Evolutionary conservation across 1,140 invertebrate species (phyloP).

Genomic region (Heliconius congener): DNA sequence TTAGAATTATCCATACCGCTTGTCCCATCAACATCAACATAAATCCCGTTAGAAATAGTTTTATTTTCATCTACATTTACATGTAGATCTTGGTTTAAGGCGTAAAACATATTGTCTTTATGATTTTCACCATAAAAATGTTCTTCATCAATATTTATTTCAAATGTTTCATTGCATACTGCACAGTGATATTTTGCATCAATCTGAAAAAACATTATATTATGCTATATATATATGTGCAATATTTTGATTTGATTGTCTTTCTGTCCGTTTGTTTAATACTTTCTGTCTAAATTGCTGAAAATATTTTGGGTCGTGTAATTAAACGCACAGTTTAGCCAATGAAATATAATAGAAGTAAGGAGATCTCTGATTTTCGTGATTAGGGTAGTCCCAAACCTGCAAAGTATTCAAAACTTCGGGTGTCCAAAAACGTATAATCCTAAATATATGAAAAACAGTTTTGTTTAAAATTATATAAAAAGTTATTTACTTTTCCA

Average conservation of each 20-base stretch:
- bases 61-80: constrained; percentile 12
- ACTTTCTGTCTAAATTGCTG: neutral
- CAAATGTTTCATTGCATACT: constrained; percentile 42
- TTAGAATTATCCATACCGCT: neutral
- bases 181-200: constrained; percentile 38
- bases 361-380: no score
- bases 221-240: no score
- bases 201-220: constrained; percentile 29
- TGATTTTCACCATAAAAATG: constrained; percentile 41
- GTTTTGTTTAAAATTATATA: no score
- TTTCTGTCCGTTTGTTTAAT: no score
- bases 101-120: constrained; percentile 34
- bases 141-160: constrained; percentile 16
- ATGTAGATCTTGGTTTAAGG: constrained; percentile 36
- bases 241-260: no score
- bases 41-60: neutral
- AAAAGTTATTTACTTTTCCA: no score
- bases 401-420: no score
- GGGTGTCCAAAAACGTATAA: no score
- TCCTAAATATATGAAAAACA: no score
- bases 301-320: neutral
- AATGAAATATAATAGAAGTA: no score
- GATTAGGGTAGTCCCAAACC: no score
- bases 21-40: neutral
- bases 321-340: no score